These are phyloP conservation scores for Terrapene triunguis DNA, from an alignment of 2,113 vertebrate genomes.

Conservation along the genomic window DNA sequence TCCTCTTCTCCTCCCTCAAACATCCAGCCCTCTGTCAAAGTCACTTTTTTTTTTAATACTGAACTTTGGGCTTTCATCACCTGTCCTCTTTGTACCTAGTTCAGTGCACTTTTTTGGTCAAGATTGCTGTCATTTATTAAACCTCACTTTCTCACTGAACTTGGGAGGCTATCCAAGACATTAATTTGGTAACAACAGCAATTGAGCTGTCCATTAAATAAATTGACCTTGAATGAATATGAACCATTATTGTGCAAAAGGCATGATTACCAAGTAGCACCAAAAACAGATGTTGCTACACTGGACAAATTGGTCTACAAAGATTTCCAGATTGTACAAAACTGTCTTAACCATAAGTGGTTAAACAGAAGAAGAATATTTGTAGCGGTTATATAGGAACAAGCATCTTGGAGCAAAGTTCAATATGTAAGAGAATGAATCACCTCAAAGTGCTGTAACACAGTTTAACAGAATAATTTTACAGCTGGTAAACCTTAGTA, in stretches of 20 bases:
- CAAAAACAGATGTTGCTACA: background rate
- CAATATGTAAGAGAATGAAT: conserved; percentile 32
- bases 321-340: background rate
- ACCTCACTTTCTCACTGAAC: background rate
- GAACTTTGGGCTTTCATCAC: no score
- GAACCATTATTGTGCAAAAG: conserved; percentile 30
- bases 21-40: no score
- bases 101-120: background rate
- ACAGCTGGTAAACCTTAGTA: conserved; percentile 12
- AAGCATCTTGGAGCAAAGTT: conserved; percentile 32
- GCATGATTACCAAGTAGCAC: conserved; percentile 22
- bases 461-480: conserved; percentile 36
- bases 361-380: conserved; percentile 25
- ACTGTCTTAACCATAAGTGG: background rate
- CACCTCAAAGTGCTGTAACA: conserved; percentile 4
- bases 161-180: conserved; percentile 9
- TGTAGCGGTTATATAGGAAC: background rate
- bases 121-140: conserved; percentile 23
- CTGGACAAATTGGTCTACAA: background rate
- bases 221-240: background rate
- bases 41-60: no score
- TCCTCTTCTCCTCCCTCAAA: no score
- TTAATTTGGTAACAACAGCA: conserved; percentile 9
- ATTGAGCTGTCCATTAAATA: background rate
- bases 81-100: no score